Conservation (phyloP, 1,140 invertebrate species). For the Phenacoccus solenopsis region DNA sequence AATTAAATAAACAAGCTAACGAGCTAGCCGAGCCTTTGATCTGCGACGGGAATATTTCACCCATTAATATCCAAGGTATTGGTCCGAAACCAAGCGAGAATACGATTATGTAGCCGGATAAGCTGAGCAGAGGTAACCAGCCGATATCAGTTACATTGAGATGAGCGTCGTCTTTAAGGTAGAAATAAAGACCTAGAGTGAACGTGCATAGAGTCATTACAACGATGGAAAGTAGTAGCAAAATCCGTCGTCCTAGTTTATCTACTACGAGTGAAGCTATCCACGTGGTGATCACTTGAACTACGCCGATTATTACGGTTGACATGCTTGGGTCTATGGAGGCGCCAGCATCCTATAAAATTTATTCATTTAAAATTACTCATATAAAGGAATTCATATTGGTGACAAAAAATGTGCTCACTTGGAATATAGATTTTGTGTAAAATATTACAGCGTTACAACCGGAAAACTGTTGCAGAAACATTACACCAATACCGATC, state of each 20-base stretch:
- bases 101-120: constrained; percentile 22
- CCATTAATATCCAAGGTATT: constrained; percentile 67
- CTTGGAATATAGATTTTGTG: constrained; percentile 53
- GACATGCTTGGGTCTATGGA: constrained; percentile 39
- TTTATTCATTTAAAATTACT: background rate
- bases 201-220: constrained; percentile 49
- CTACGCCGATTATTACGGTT: constrained; percentile 61
- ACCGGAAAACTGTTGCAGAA: constrained; percentile 73
- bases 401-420: no score
- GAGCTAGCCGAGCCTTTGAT: constrained; percentile 53
- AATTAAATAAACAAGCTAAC: constrained; percentile 60
- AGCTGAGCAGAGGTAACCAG: constrained; percentile 36
- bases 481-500: constrained; percentile 64
- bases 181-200: constrained; percentile 50
- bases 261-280: constrained; percentile 52
- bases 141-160: constrained; percentile 30
- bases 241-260: constrained; percentile 52
- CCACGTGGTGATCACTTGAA: constrained; percentile 61
- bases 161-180: constrained; percentile 36
- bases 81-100: constrained; percentile 53
- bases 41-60: constrained; percentile 56
- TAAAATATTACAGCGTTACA: constrained; percentile 81
- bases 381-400: background rate
- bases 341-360: constrained; percentile 38
- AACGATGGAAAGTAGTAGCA: constrained; percentile 49